Evolutionary conservation across 1,140 invertebrate species (phyloP), one percentile per base, ranked within the genome.

Genomic region (Lerema accius): DNA sequence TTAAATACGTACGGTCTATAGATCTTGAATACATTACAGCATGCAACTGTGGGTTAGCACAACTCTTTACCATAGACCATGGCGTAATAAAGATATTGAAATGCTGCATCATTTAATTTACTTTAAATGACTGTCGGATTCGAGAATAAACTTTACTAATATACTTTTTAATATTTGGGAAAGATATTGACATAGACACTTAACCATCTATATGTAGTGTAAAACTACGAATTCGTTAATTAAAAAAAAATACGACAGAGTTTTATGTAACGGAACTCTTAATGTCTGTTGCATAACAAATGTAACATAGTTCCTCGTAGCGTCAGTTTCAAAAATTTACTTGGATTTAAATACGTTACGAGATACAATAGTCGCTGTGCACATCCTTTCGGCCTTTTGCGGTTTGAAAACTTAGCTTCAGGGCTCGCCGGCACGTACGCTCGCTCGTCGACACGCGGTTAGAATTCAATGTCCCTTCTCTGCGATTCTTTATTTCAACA

Each of bases 401-500:
- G 28, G 28, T 32, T 32, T 32, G 4, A 28, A 11, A 46, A 26
- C 45, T 46, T 46, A 13, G 19, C 45, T 26, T 9, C 13, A 11
- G 45, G 45, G 26, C 23, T 48, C 19, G 45, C 19, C 11, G 45
- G 45, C 45, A 48, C 45, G 46, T 49, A 32, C 46, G 23, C 15
- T 42, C 14, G 4, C 26, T 42, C 14, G 40, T 26, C 43, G 43
- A 46, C 45, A 19, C 16, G 19, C 45, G 45, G 13, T 26, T 46
- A 23, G 45, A 46, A 46, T 46, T 46, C 45, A 46, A 46, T 46
- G 19, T 46, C 5, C n/a, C 19, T 46, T 11, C n/a, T 17, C 45
- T 46, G 0, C 45, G 10, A 46, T 46, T 46, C 45, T 46, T 46
- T 26, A 46, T 46, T 26, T 46, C 23, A 46, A 46, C 43, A 46